Base-by-base conservation (phyloP, 1,140 invertebrate genomes). In the Temnothorax nylanderi region DNA sequence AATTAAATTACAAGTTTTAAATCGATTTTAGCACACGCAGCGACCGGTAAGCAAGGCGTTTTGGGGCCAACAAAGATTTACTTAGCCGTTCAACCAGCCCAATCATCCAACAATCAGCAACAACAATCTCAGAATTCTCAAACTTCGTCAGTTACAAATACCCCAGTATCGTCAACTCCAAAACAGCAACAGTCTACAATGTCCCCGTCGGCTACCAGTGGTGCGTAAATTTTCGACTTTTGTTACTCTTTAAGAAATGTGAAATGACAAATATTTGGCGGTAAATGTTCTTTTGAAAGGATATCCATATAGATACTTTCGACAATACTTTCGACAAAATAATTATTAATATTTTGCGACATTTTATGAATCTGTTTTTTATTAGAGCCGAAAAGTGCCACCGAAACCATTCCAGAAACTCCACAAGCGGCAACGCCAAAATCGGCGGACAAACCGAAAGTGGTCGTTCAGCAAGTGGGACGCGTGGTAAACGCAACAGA, bases 11-110 rank as follows among this genome's bases (percentile, higher is more conserved):
- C 37, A 21, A 18, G 90, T 92, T 72, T 92, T 87, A 13, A 84
- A 90, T 81, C 84, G 47, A 74, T 92, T 92, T 41, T 89, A 98
- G 97, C 97, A 11, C 97, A 98, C 97, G 97, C 97, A 90, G 96
- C 97, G 0, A 97, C 97, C 18, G 97, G 97, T 16, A 98, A 98
- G 92, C 97, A 98, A 93, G 97, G 97, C 21, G 97, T 98, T 86
- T 93, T 98, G 65, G 97, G 98, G 18, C 98, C 98, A 6, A 98
- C 97, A 7, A 98, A 98, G 95, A 98, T 98, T 88, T 98, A 98
- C 93, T 92, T 98, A 49, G 97, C 97, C 1, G 97, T 98, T 56
- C 98, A 98, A 94, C 97, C 97, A 18, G 93, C 94, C 21, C 91
- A 85, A 76, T 90, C 69, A n/a, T 92, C 88, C 58, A 84, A 84